Evolutionary conservation across 2,113 vertebrate species (phyloP).

Genomic region (Plotosus lineatus): DNA sequence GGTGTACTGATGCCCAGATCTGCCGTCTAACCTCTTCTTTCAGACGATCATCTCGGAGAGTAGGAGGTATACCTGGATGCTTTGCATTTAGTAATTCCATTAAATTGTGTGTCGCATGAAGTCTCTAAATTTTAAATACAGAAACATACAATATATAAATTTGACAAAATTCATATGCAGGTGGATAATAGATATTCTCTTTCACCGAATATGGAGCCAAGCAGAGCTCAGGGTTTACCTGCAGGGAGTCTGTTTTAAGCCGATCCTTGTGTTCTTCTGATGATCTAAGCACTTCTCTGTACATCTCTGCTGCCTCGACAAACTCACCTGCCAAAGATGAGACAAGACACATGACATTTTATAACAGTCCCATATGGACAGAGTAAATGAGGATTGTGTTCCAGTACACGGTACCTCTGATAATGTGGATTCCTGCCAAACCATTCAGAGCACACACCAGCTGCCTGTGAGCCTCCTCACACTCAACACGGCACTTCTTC

Average conservation of each 20-base stretch:
- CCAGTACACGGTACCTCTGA: conserved; percentile 82
- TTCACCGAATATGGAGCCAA: conserved; percentile 3
- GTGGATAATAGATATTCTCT: background rate
- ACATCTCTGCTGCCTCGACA: conserved; percentile 82
- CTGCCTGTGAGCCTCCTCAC: conserved; percentile 95
- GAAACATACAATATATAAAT: too few relatives aligned
- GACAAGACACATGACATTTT: background rate
- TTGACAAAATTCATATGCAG: background rate
- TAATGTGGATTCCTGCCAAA: conserved; percentile 96
- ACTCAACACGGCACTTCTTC: conserved; percentile 96
- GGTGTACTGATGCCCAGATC: background rate
- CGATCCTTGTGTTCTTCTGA: conserved; percentile 96
- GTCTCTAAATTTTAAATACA: conserved; percentile 76
- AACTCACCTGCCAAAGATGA: conserved; percentile 79
- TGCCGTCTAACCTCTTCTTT: conserved; percentile 84
- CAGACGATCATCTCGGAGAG: conserved; percentile 87
- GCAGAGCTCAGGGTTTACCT: conserved; percentile 69
- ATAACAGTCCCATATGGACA: background rate
- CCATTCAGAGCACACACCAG: conserved; percentile 96
- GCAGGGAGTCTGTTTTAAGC: conserved; percentile 96
- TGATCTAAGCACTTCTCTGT: conserved; percentile 92
- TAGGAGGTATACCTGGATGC: conserved; percentile 90
- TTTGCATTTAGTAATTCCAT: conserved; percentile 89
- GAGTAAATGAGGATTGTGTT: background rate
- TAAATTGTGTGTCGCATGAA: conserved; percentile 96